Evolutionary conservation across 2,797 vertebrate genomes (phyloP), one percentile per base, ranked within the genome.

Genomic region (Myiotriccus ornatus): DNA sequence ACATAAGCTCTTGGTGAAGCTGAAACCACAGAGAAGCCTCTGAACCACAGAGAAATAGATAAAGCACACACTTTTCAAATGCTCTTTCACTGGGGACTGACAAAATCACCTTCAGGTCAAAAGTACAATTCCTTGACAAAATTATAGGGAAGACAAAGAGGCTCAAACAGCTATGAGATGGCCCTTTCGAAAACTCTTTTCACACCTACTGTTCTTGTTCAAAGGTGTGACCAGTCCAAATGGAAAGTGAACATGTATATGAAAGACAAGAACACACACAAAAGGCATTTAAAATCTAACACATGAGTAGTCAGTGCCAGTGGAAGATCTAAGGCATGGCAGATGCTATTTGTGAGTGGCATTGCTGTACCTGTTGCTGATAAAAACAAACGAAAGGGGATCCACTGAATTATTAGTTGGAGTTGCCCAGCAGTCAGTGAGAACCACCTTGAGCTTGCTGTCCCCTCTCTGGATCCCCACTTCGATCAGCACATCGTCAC

Each of bases 401-500:
- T 98, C 97, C 30, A 20, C 4, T 22, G 98, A 97, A 47, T 98
- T 97, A 19, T 70, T 97, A 59, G 97, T 98, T 7, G 98, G 98
- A 2, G 99, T 99, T 9, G 98, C 98, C 99, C 99, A 99, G 97
- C 99, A 99, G 86, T 98, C 98, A 18, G 97, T 98, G 89, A 99
- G 98, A 71, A 99, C 96, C 52, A 99, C 98, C 96, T 98, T 99
- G 76, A 99, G 98, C 53, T 98, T 97, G 46, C 97, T 97, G 11
- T 98, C 96, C 57, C 97, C 97, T 20, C 96, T 97, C 84, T 98
- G 98, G 62, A 99, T 98, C 74, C 97, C 97, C 95, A 99, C 98
- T 79, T 99, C 96, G 21, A 99, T 96, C 81, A 98, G 97, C 81
- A 99, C 82, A 0, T 98, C 97, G 0, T 99, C 99, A 1, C 97